phyloP scores from a whole-genome alignment of 2,113 vertebrate species.

The Austrofundulus limnaeus region DNA sequence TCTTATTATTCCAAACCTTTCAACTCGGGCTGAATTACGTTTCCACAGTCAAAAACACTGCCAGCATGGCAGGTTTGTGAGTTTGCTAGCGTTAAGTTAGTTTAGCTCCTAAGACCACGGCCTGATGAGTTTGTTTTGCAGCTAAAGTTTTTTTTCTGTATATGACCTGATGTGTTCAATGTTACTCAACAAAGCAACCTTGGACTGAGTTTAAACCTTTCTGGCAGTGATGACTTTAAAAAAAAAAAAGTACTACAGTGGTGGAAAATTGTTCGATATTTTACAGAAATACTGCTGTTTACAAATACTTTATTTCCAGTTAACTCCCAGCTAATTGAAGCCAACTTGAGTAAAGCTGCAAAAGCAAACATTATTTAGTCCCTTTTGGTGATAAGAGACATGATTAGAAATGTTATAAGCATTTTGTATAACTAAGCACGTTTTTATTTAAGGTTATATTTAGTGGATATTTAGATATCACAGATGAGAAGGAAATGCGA shows the following conservation, averaged over 20 bases:
- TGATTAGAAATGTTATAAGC: too few species aligned
- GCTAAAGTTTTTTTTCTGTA: not conserved
- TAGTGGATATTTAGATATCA: too few species aligned
- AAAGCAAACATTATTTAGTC: not conserved
- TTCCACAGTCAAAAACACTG: not conserved
- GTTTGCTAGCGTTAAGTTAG: constrained; percentile 31
- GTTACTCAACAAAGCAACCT: not conserved
- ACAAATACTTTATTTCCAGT: not conserved
- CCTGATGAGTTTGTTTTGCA: constrained; percentile 22
- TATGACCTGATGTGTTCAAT: not conserved
- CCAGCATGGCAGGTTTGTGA: constrained; percentile 14
- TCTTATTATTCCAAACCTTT: not conserved
- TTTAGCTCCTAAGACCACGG: constrained; percentile 27
- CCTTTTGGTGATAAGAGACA: too few species aligned
- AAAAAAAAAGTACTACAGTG: not conserved
- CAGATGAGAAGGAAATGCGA: too few species aligned
- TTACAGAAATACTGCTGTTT: not conserved
- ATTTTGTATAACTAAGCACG: too few species aligned
- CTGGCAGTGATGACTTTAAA: not conserved
- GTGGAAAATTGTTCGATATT: not conserved
- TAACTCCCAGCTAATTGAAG: too few species aligned
- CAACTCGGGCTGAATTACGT: too few species aligned
- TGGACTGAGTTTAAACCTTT: not conserved
- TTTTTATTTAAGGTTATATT: too few species aligned
- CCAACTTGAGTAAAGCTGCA: not conserved